Evolutionary conservation across 2,797 vertebrate genomes (phyloP).

Genomic region (Avahi laniger): DNA sequence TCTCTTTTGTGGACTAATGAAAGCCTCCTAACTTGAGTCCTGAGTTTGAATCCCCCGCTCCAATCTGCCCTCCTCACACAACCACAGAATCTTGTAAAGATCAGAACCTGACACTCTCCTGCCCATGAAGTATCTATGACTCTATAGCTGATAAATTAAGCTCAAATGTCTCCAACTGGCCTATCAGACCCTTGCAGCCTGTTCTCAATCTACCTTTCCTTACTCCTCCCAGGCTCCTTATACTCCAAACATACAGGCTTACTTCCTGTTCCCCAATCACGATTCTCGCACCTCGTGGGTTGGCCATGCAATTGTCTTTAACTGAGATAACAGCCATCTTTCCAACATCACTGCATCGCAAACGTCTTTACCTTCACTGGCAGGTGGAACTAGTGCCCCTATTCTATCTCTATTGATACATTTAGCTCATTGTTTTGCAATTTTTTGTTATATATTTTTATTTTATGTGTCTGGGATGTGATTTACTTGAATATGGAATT

Average conservation of each 20-base stretch:
- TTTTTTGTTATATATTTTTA: neutral
- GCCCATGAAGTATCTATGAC: neutral
- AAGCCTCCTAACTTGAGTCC: neutral
- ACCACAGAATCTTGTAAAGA: neutral
- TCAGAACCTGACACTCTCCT: neutral
- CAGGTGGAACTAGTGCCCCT: neutral
- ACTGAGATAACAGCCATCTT: neutral
- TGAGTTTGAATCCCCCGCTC: neutral
- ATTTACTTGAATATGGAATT: neutral
- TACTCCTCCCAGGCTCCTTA: neutral
- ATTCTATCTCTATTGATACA: neutral
- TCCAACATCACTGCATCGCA: neutral
- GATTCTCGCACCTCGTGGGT: neutral
- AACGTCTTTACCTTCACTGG: neutral
- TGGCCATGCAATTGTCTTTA: neutral
- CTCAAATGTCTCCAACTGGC: neutral
- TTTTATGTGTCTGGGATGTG: neutral
- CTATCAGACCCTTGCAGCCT: neutral
- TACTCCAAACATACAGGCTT: neutral
- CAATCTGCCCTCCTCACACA: neutral
- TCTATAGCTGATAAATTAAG: neutral
- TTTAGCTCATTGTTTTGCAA: neutral
- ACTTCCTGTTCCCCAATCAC: neutral
- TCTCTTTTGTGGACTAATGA: neutral
- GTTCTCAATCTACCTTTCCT: neutral